Evolutionary conservation across 2,113 vertebrate genomes (phyloP).

Genomic region (Neodontobutis hainanensis): DNA sequence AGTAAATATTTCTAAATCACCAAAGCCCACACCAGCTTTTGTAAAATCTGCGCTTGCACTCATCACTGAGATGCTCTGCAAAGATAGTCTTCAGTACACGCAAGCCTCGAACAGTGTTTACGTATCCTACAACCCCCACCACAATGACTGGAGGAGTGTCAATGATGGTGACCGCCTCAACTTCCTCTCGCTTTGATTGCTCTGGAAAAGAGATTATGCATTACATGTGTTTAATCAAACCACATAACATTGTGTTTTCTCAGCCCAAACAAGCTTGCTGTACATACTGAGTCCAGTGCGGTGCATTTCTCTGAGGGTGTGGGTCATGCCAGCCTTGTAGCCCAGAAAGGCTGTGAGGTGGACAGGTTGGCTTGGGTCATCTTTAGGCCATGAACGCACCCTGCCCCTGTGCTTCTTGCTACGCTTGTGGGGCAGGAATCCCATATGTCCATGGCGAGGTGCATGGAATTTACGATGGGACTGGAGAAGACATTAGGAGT

Average conservation of each 20-base stretch:
- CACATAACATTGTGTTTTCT: not conserved
- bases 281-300: constrained; percentile 91
- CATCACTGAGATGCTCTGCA: constrained; percentile 94
- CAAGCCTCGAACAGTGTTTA: constrained; percentile 88
- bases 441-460: constrained; percentile 93
- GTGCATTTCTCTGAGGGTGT: constrained; percentile 92
- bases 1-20: constrained; percentile 2
- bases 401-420: constrained; percentile 90
- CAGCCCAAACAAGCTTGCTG: not conserved
- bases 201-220: constrained; percentile 71
- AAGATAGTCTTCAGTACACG: constrained; percentile 94
- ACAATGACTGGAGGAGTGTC: constrained; percentile 95
- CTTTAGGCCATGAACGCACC: constrained; percentile 95
- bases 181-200: constrained; percentile 95
- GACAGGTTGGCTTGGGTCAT: constrained; percentile 88
- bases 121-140: constrained; percentile 90
- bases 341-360: constrained; percentile 94
- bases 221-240: not conserved
- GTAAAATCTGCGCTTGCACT: constrained; percentile 95
- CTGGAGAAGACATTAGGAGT: constrained; percentile 57
- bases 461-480: constrained; percentile 98
- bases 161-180: constrained; percentile 92
- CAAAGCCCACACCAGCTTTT: constrained; percentile 90
- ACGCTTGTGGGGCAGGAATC: constrained; percentile 93
- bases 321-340: constrained; percentile 98